A percentile compares a stretch with the other conserved stretches of the same genome.
These are phyloP conservation scores for Lepidurus apus DNA, from an alignment of 1,140 invertebrate species.

Conservation along the genomic window DNA sequence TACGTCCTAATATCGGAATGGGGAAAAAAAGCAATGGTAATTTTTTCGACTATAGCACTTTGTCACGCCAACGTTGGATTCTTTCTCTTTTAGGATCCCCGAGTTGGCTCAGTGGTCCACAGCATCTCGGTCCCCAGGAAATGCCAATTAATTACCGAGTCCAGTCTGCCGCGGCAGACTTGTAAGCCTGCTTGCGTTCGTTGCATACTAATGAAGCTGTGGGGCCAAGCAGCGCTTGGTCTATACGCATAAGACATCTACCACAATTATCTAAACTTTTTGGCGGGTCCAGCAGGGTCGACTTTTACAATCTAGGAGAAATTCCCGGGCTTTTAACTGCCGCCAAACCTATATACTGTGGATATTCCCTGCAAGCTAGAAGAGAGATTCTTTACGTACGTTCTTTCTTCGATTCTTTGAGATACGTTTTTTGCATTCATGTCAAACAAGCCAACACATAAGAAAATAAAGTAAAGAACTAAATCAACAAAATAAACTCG, in stretches of 20 bases:
- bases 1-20: neutral
- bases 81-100: neutral
- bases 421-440: neutral
- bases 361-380: no score
- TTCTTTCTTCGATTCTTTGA: no score
- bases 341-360: neutral
- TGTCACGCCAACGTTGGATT: neutral
- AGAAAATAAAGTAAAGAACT: neutral
- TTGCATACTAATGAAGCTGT: conserved; percentile 4
- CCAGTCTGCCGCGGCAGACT: neutral
- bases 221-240: neutral
- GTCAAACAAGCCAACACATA: neutral
- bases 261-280: neutral
- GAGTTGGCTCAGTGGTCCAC: neutral
- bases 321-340: neutral
- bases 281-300: neutral
- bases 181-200: neutral
- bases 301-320: neutral
- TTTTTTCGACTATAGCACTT: conserved; percentile 14
- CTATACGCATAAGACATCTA: conserved; percentile 3
- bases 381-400: neutral
- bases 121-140: neutral
- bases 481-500: no score
- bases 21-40: neutral
- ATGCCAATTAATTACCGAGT: conserved; percentile 14